Percentiles rank a stretch among this genome's conserved stretches.
Evolutionary conservation across 2,797 vertebrate genomes (phyloP).

Genomic region (Merluccius polli): DNA sequence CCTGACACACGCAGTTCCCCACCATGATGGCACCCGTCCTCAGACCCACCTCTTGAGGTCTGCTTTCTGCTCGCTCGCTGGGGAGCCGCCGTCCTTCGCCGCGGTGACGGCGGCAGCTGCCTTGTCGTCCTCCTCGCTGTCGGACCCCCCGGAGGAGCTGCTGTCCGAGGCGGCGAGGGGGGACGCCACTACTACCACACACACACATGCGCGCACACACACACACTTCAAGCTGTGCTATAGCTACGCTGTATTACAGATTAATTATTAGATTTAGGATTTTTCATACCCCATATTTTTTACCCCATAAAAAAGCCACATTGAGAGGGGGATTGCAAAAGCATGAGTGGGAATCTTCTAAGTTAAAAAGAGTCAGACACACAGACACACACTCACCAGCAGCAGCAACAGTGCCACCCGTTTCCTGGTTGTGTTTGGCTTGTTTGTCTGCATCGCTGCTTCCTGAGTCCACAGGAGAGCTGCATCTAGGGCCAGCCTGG

Average conservation of each 20-base stretch:
- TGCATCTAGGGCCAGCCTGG: conserved; percentile 73
- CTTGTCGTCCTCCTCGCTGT: conserved; percentile 76
- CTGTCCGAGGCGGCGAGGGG: conserved; percentile 79
- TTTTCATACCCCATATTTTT: too few relatives aligned
- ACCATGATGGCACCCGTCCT: too few relatives aligned
- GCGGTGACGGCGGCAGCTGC: conserved; percentile 41
- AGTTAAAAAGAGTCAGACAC: too few relatives aligned
- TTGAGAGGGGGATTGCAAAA: too few relatives aligned
- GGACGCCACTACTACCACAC: conserved; percentile 39
- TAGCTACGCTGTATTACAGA: too few relatives aligned
- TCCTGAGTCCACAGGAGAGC: conserved; percentile 74
- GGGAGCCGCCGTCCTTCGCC: conserved; percentile 36
- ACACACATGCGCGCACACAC: not conserved
- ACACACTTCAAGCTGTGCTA: not conserved
- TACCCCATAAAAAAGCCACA: too few relatives aligned
- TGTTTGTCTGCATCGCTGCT: conserved; percentile 41
- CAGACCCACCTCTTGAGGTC: conserved; percentile 58
- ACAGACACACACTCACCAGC: not conserved
- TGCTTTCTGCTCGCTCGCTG: conserved; percentile 62
- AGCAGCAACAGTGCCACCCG: conserved; percentile 43
- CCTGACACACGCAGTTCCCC: too few relatives aligned
- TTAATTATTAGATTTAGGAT: too few relatives aligned
- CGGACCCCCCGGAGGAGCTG: conserved; percentile 82
- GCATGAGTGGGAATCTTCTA: too few relatives aligned
- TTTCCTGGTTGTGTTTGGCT: conserved; percentile 69